These are phyloP conservation scores for Sphaeridia pumilis DNA, from an alignment of 2,888 invertebrate genomes.

Conservation along the genomic window DNA sequence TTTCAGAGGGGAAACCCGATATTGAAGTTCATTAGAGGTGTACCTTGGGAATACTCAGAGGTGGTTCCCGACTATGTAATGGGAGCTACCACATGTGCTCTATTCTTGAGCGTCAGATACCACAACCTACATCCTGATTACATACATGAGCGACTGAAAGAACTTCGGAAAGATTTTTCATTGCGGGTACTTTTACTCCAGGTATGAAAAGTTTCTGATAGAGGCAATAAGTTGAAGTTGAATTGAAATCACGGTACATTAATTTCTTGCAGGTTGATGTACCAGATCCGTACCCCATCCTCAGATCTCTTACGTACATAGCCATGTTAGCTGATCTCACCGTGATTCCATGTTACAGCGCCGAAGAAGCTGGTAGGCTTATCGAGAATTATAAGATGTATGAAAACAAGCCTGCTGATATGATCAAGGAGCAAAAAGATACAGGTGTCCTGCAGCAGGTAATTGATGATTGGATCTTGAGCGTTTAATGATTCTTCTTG, in stretches of 20 bases:
- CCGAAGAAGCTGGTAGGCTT: slow-evolving; percentile 87
- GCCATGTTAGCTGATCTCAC: slow-evolving; percentile 84
- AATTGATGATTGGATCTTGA: too few species aligned
- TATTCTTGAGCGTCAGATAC: slow-evolving; percentile 72
- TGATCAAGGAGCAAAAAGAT: slow-evolving; percentile 80
- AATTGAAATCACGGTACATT: too few species aligned
- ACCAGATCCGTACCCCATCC: slow-evolving; percentile 69
- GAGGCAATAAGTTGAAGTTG: too few species aligned
- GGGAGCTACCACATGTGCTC: slow-evolving; percentile 63
- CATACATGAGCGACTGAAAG: slow-evolving; percentile 77
- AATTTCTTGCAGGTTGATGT: slow-evolving; percentile 54
- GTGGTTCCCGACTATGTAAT: slow-evolving; percentile 88
- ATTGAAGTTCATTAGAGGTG: slow-evolving; percentile 68
- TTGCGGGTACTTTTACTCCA: slow-evolving; percentile 80
- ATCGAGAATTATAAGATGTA: slow-evolving; percentile 90
- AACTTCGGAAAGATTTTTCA: slow-evolving; percentile 69
- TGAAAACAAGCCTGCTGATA: slow-evolving; percentile 87
- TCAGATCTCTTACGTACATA: slow-evolving; percentile 83
- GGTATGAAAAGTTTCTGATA: too few species aligned
- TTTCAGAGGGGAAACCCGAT: slow-evolving; percentile 89
- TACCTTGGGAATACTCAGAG: slow-evolving; percentile 83
- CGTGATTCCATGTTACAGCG: slow-evolving; percentile 82
- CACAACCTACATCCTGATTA: slow-evolving; percentile 90
- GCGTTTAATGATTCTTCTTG: too few species aligned
- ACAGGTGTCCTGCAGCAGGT: slow-evolving; percentile 30